phyloP scores from a whole-genome alignment of 2,888 invertebrate species.

The Parnassius glacialis region DNA sequence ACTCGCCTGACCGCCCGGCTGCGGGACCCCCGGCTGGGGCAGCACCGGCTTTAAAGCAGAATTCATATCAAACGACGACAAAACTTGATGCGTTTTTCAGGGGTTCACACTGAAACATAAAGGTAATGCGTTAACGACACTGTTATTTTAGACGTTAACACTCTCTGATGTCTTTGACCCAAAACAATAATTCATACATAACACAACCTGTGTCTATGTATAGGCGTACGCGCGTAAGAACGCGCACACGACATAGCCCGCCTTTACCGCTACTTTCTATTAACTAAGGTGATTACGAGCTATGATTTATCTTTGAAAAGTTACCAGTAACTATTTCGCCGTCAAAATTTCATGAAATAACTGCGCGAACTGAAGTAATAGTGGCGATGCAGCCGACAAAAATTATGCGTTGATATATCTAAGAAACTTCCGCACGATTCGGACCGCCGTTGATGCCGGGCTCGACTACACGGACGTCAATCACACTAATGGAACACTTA shows the following conservation, averaged over 20 bases:
- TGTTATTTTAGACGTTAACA: constrained; percentile 58
- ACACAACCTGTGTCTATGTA: constrained; percentile 50
- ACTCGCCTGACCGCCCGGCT: constrained; percentile 69
- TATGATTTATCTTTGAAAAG: constrained; percentile 47
- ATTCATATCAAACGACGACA: constrained; percentile 76
- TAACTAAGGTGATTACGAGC: constrained; percentile 42
- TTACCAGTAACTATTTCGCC: constrained; percentile 61
- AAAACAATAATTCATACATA: constrained; percentile 75
- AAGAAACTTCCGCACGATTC: constrained; percentile 75
- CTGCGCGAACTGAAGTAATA: constrained; percentile 47
- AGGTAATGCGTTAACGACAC: constrained; percentile 53
- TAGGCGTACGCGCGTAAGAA: constrained; percentile 66
- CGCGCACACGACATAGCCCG: constrained; percentile 53
- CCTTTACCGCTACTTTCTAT: constrained; percentile 46
- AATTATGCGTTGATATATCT: constrained; percentile 76
- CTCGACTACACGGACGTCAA: constrained; percentile 47
- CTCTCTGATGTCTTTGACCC: constrained; percentile 73
- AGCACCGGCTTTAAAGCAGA: constrained; percentile 82
- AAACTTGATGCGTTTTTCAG: constrained; percentile 31
- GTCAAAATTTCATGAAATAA: constrained; percentile 64
- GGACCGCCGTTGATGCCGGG: constrained; percentile 55
- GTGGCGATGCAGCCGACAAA: constrained; percentile 69
- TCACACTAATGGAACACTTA: constrained; percentile 51
- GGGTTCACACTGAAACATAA: constrained; percentile 60
- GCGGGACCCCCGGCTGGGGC: constrained; percentile 72